phyloP scores from a whole-genome alignment of 2,113 vertebrate genomes.

The Gambusia holbrooki region DNA sequence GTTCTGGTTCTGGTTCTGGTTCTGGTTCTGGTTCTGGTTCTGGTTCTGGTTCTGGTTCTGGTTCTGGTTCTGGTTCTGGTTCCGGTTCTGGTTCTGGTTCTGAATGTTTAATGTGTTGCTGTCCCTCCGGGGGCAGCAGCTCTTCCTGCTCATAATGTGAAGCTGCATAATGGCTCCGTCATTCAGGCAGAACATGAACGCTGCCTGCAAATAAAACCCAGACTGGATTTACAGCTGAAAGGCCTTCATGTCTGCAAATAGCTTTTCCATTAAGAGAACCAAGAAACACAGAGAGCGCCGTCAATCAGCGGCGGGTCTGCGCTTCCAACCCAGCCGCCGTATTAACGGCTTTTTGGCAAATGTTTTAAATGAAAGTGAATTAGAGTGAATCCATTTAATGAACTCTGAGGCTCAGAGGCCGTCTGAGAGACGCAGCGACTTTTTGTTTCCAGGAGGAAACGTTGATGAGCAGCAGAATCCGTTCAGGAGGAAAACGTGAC shows the following conservation, averaged over 20 bases:
- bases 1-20: too few relatives aligned
- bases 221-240: conserved; percentile 30
- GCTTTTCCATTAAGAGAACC: conserved; percentile 60
- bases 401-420: neutral
- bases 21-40: too few relatives aligned
- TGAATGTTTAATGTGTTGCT: too few relatives aligned
- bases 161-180: conserved; percentile 20
- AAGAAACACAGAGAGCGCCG: conserved; percentile 28
- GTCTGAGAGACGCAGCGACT: neutral
- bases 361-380: neutral
- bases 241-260: conserved; percentile 43
- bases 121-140: conserved; percentile 11
- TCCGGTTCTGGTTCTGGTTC: too few relatives aligned
- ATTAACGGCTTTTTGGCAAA: neutral
- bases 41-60: too few relatives aligned
- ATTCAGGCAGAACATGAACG: conserved; percentile 10
- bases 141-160: conserved; percentile 29
- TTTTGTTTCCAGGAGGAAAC: neutral
- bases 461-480: too few relatives aligned
- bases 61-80: too few relatives aligned
- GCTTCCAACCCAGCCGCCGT: neutral
- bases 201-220: conserved; percentile 25
- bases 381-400: neutral
- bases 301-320: too few relatives aligned
- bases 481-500: neutral